Evolutionary conservation across 2,113 vertebrate species (phyloP).

Genomic region (Brachyistius frenatus): DNA sequence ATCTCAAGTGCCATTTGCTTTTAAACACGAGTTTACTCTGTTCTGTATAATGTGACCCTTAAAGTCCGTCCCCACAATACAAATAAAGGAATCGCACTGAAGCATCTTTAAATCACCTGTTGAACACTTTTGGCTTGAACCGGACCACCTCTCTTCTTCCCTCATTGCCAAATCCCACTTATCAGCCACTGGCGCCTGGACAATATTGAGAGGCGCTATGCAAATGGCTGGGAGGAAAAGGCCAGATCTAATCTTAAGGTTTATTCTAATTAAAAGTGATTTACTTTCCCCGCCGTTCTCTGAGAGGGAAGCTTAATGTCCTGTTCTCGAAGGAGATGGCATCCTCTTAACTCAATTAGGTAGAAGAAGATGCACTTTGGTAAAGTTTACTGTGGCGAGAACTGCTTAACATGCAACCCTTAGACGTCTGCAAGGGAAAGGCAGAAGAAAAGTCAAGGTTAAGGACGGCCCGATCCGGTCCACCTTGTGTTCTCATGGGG

Average conservation of each 20-base stretch:
- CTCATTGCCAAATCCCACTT: slow-evolving; percentile 74
- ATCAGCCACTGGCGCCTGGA: slow-evolving; percentile 72
- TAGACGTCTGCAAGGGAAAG: slow-evolving; percentile 3
- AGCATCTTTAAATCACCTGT: slow-evolving; percentile 49
- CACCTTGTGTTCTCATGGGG: background rate
- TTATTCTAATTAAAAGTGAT: slow-evolving; percentile 87
- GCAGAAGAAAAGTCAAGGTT: slow-evolving; percentile 56
- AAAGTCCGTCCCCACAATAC: background rate
- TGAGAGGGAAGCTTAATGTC: slow-evolving; percentile 75
- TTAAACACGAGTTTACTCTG: too few relatives aligned
- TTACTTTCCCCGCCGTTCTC: slow-evolving; percentile 70
- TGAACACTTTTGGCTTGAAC: slow-evolving; percentile 33
- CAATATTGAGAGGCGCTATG: slow-evolving; percentile 68
- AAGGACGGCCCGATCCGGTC: background rate
- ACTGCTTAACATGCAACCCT: slow-evolving; percentile 51
- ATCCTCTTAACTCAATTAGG: slow-evolving; percentile 72
- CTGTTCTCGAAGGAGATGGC: slow-evolving; percentile 73
- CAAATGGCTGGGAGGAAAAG: slow-evolving; percentile 78
- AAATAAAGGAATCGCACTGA: background rate
- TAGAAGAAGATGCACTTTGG: slow-evolving; percentile 70
- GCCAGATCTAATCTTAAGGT: slow-evolving; percentile 82
- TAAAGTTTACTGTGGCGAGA: slow-evolving; percentile 60
- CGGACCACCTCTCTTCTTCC: slow-evolving; percentile 43
- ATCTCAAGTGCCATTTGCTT: too few relatives aligned
- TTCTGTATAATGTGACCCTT: background rate